A percentile compares a stretch with the other conserved stretches of the same genome.
Evolutionary conservation across 2,797 vertebrate genomes (phyloP).

Genomic region (Bovichtus diacanthus): DNA sequence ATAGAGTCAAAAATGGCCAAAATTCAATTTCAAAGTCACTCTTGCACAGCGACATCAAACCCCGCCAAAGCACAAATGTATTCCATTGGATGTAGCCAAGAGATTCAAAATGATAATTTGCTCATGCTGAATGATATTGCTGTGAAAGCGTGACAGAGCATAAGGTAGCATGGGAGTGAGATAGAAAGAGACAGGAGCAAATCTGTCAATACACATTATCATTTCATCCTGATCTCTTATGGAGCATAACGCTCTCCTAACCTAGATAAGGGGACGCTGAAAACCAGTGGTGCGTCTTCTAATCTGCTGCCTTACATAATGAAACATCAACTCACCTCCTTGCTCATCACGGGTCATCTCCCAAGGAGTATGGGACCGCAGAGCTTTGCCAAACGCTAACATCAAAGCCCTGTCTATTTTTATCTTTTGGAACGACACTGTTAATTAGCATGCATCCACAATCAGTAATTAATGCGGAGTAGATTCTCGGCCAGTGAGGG

Average conservation of each 20-base stretch:
- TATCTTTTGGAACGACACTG: constrained; percentile 42
- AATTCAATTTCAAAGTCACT: constrained; percentile 58
- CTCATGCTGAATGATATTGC: constrained; percentile 60
- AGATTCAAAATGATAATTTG: constrained; percentile 50
- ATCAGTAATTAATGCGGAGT: constrained; percentile 64
- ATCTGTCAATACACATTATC: constrained; percentile 65
- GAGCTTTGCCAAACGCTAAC: constrained; percentile 27
- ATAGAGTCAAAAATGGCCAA: constrained; percentile 9
- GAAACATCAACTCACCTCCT: constrained; percentile 58
- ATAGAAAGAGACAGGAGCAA: constrained; percentile 23
- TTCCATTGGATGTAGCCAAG: constrained; percentile 33
- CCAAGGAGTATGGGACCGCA: constrained; percentile 47
- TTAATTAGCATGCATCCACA: constrained; percentile 63
- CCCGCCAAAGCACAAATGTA: constrained; percentile 30
- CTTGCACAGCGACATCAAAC: constrained; percentile 36
- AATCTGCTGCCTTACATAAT: constrained; percentile 56
- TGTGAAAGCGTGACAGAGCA: constrained; percentile 57
- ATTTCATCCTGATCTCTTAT: constrained; percentile 54
- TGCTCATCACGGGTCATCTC: constrained; percentile 59
- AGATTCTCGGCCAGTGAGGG: constrained; percentile 44
- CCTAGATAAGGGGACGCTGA: constrained; percentile 30
- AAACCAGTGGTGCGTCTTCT: constrained; percentile 45
- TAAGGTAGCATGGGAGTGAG: constrained; percentile 30
- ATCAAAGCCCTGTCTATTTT: constrained; percentile 61
- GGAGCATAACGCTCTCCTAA: constrained; percentile 32